Base-by-base conservation (phyloP, 2,113 vertebrate species). In the Ictalurus furcatus region DNA sequence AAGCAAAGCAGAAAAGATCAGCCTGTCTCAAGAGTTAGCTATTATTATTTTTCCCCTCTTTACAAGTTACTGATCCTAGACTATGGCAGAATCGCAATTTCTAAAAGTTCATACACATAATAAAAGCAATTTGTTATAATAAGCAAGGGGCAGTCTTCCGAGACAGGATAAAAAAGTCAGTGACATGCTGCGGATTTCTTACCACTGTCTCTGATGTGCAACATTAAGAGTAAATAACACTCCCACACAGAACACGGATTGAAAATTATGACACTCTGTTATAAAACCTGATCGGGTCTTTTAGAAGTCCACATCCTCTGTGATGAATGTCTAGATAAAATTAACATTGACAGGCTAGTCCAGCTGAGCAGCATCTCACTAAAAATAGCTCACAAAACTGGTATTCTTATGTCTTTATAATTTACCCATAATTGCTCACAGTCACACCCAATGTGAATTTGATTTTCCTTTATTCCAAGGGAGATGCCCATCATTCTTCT, bases 181-280 rank as follows among this genome's bases (percentile, higher is more conserved):
- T 30, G n/a, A 58, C 56, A 61, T 40, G 56, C 58, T 63, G 58
- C 34, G 58, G 34, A 84, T 63, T 84, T 61, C 56, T 59, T 83
- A 21, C 30, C 21, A 40, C 80, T 37, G 63, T 85, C 52, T 86
- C 30, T 73, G 30, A 40, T 86, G 85, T 28, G 21, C 52, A 58
- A 86, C 19, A 54, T 54, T 71, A 85, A 54, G 30, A 86, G 69
- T 58, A 58, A 86, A 86, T 86, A 86, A 86, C 48, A 85, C 63
- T 71, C 82, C 82, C 84, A 85, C 84, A 54, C 48, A 34, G 19
- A 74, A 37, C 48, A 86, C 52, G 40, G 69, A 58, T 16, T 44
- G 9, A 63, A 37, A 63, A 61, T 40, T 63, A 84, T 28, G 58
- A 44, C 81, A 63, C 23, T 58, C 17, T 83, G 59, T 21, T 82